Base-by-base conservation (phyloP, 2,113 vertebrate species). In the Hydrolagus affinis region DNA sequence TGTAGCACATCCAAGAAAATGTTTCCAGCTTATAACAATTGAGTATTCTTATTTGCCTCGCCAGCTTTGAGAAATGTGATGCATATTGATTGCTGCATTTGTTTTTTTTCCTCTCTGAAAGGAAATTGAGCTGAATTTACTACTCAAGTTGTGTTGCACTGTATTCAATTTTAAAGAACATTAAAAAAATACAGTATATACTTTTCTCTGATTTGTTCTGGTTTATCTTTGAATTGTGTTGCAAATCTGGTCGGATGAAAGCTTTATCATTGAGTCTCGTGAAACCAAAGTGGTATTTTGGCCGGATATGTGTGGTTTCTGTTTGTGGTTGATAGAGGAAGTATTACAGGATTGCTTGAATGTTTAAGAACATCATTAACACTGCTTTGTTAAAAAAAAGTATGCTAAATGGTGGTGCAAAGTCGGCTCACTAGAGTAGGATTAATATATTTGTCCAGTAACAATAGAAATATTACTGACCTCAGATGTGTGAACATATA, bases 281-380 rank as follows among this genome's bases (percentile, higher is more conserved):
- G 78, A 64, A 9, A 80, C 59, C 15, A 25, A 64, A 64, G 78
- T 68, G 25, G 28, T 83, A 64, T 64, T 32, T 30, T 32, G 78
- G 78, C 78, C 78, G 78, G 78, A 83, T 68, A 4, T 75, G 21
- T 83, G 78, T 68, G 78, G 59, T 4, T 83, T 83, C 78, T 83
- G 78, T 30, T 68, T 66, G 30, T 9, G 75, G 28, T 83, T 83
- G 60, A 32, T 11, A 80, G 15, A 21, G 78, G 78, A 83, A 83
- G 78, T 83, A 19, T 3, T 80, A 80, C 59, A 80, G 28, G 17
- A 62, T 30, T 9, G 1, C 9, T 4, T 15, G 9, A 44, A 75
- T 28, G 17, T 23, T 64, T 28, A 64, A 64, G 44, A 44, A 44
- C 6, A 6, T 44, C 44, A 44, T 44, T 44, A 6, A 44, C 44